These are phyloP conservation scores for Oryzias woworae DNA, from an alignment of 2,113 vertebrate genomes.

Conservation along the genomic window DNA sequence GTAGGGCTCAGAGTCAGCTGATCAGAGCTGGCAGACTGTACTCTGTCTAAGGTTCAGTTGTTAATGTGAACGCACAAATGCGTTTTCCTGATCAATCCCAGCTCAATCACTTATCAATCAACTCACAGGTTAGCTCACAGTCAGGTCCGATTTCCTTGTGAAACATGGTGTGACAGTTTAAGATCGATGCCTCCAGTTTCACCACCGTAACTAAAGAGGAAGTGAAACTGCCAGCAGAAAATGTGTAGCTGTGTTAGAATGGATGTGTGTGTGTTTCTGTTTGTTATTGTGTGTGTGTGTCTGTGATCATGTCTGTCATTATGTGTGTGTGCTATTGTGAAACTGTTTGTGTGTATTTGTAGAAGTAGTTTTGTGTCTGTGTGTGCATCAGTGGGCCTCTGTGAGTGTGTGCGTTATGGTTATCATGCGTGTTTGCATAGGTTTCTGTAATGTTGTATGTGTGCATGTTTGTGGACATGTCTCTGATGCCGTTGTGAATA, in stretches of 20 bases:
- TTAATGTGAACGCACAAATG: neutral
- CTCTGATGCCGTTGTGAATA: neutral
- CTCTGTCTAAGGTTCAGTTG: too few relatives aligned
- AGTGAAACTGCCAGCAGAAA: constrained; percentile 33
- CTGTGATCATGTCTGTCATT: neutral
- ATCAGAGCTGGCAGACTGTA: too few relatives aligned
- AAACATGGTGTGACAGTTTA: constrained; percentile 30
- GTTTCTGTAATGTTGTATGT: neutral
- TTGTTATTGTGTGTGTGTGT: neutral
- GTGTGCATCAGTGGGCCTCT: neutral
- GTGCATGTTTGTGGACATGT: neutral
- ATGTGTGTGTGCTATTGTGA: neutral
- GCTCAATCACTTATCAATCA: neutral
- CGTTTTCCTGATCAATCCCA: too few relatives aligned
- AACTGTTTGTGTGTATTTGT: too few relatives aligned
- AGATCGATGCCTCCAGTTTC: constrained; percentile 20
- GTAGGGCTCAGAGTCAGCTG: too few relatives aligned
- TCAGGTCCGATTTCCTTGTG: neutral
- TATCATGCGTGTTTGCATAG: neutral
- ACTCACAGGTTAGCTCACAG: neutral
- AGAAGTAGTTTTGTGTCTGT: neutral
- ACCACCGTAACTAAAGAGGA: constrained; percentile 35
- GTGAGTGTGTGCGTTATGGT: neutral
- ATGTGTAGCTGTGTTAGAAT: constrained; percentile 1
- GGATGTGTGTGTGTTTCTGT: constrained; percentile 5